Conservation (phyloP, 2,888 invertebrate species). For the Standfussiana lucernea region DNA sequence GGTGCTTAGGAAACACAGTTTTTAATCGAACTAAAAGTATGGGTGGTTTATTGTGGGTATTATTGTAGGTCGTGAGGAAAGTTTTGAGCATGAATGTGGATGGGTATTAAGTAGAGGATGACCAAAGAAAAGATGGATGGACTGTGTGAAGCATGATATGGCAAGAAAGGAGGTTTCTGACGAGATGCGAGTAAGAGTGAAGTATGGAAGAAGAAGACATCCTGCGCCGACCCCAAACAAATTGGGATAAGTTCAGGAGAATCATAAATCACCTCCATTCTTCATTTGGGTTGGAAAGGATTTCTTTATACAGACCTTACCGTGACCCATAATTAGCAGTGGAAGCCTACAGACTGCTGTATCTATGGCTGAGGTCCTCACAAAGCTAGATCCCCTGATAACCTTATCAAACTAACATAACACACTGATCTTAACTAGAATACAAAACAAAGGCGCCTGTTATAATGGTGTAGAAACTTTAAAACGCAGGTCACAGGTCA, state of each 20-base stretch:
- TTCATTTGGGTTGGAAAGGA: not conserved
- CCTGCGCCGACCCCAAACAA: too few species aligned
- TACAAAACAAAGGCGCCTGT: slow-evolving; percentile 70
- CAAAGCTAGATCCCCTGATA: slow-evolving; percentile 20
- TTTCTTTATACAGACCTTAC: not conserved
- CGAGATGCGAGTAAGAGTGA: too few species aligned
- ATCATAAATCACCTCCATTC: not conserved
- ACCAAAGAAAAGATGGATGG: too few species aligned
- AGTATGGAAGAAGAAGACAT: too few species aligned
- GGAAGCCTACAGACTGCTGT: not conserved
- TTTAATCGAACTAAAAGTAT: not conserved
- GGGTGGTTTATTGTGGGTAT: too few species aligned
- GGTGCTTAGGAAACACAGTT: not conserved
- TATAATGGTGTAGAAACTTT: slow-evolving; percentile 84
- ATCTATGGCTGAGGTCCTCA: not conserved
- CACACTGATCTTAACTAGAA: slow-evolving; percentile 34
- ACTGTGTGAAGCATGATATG: too few species aligned
- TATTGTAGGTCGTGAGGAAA: too few species aligned
- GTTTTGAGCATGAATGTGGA: too few species aligned
- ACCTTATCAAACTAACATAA: slow-evolving; percentile 18
- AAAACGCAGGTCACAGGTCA: slow-evolving; percentile 87
- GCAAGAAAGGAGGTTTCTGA: too few species aligned
- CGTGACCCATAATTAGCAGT: too few species aligned
- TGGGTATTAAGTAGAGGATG: too few species aligned
- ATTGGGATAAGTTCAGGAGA: too few species aligned